Base-by-base conservation (phyloP, 2,797 vertebrate genomes). In the Buceros bicornis region DNA sequence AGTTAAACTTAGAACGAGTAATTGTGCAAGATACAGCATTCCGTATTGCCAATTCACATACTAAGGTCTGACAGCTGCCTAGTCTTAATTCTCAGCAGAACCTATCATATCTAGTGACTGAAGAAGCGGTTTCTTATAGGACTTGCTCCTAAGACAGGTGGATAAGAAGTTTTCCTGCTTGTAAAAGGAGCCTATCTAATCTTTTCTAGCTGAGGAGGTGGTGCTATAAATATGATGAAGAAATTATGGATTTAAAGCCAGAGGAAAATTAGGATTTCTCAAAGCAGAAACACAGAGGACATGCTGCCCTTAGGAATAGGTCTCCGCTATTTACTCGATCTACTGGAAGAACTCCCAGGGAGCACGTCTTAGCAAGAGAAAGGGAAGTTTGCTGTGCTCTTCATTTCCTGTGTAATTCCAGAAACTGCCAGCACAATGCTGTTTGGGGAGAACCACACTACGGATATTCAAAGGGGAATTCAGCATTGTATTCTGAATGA, bases 341-440 rank as follows among this genome's bases (percentile, higher is more conserved):
- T 90, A 93, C 90, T 94, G 92, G 95, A 96, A 95, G 88, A 95
- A 89, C 93, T 94, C 93, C 88, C 21, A 10, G 65, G 90, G 84
- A 95, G 92, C 81, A 54, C 11, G 78, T 87, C 90, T 92, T 95
- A 81, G 78, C 88, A 92, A 92, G 83, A 95, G 83, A 95, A 96
- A 95, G 91, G 91, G 80, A 94, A 95, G 94, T 82, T 80, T 95
- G 90, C 93, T 97, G 69, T 67, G 92, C 91, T 95, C 95, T 90
- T 96, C 93, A 96, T 96, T 96, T 97, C 96, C 94, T 95, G 92
- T 96, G 93, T 95, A 96, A 96, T 89, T 95, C 91, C 94, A 97
- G 93, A 96, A 94, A 97, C 89, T 94, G 92, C 95, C 95, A 95
- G 85, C 90, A 89, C 93, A 97, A 96, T 94, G 87, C 79, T 84